Base-by-base conservation (phyloP, 1,140 invertebrate genomes). In the Lordiphosa collinella region DNA sequence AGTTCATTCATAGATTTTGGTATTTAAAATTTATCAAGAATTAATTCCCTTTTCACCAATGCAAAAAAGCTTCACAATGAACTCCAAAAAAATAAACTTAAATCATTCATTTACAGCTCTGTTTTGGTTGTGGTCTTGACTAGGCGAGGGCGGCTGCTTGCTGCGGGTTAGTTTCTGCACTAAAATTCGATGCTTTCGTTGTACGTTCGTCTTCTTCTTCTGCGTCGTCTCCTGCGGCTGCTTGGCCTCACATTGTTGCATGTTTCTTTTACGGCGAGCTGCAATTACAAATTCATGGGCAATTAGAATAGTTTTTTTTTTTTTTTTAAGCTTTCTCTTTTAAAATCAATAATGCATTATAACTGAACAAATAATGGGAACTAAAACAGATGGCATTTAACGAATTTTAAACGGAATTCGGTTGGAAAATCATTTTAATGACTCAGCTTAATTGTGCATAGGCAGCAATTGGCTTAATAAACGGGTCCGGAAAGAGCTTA, bases 231-330 rank as follows among this genome's bases (percentile, higher is more conserved):
- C 40, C 41, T 11, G 44, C 32, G 35, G 46, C 47, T 48, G 59
- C 35, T 37, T 40, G 43, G 47, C 59, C 52, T 82, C 62, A 80
- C 78, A 80, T 80, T 68, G 70, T 71, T 71, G 70, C 76, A 75
- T 62, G 53, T 47, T 55, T 57, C 37, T 68, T 49, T 43, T 67
- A 53, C 75, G 54, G 40, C 34, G 5, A 64, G 54, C 67, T 76
- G 66, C 37, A 75, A 80, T 35, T 48, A 58, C 11, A 43, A 31
- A 48, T 31, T 22, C 0, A 49, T 34, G 35, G 13, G 25, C 22
- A 12, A 34, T 13, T 34, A 55, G 25, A 29, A 29, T 29, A 29
- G 25, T 29, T 29, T 29, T 5, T 29, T 8, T 5, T 29, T 29
- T 29, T 4, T 25, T 25, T 6, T 25, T 4, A n/a, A n/a, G 3